phyloP scores from a whole-genome alignment of 2,888 invertebrate species.

The Dynastes grantii region DNA sequence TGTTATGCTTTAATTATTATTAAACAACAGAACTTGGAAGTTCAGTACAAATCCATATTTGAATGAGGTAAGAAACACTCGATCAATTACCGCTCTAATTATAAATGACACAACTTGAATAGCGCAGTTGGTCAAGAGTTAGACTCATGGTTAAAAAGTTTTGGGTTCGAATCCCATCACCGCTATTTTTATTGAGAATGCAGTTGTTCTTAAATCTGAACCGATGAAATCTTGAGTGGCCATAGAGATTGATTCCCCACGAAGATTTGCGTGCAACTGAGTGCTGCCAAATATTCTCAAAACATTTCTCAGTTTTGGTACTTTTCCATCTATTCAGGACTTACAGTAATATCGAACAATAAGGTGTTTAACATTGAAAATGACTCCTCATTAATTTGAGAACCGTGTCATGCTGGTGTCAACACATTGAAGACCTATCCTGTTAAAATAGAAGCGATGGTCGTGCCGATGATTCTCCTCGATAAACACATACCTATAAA shows the following conservation, averaged over 20 bases:
- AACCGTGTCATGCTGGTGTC: too few relatives aligned
- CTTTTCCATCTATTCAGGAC: slow-evolving; percentile 53
- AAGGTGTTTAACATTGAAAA: too few relatives aligned
- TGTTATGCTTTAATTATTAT: too few relatives aligned
- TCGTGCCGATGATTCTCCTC: too few relatives aligned
- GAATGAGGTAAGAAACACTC: too few relatives aligned
- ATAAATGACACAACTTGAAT: slow-evolving; percentile 10
- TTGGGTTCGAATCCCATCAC: slow-evolving; percentile 35
- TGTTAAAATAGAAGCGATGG: too few relatives aligned
- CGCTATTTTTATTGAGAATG: slow-evolving; percentile 27
- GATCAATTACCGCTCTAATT: background rate
- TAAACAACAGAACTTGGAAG: too few relatives aligned
- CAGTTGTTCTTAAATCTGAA: slow-evolving; percentile 50
- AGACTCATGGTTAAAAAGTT: slow-evolving; percentile 36
- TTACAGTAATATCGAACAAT: slow-evolving; percentile 52
- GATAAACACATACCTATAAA: too few relatives aligned
- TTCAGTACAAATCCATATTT: too few relatives aligned
- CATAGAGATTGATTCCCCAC: slow-evolving; percentile 39
- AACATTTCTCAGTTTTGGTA: slow-evolving; percentile 52
- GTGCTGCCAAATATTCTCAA: slow-evolving; percentile 51
- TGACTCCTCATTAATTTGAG: too few relatives aligned
- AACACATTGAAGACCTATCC: too few relatives aligned
- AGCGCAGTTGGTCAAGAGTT: slow-evolving; percentile 36
- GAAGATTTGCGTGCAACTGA: slow-evolving; percentile 11
- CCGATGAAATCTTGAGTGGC: slow-evolving; percentile 44